phyloP scores from a whole-genome alignment of 1,140 invertebrate genomes.

The Eulimnadia texana region DNA sequence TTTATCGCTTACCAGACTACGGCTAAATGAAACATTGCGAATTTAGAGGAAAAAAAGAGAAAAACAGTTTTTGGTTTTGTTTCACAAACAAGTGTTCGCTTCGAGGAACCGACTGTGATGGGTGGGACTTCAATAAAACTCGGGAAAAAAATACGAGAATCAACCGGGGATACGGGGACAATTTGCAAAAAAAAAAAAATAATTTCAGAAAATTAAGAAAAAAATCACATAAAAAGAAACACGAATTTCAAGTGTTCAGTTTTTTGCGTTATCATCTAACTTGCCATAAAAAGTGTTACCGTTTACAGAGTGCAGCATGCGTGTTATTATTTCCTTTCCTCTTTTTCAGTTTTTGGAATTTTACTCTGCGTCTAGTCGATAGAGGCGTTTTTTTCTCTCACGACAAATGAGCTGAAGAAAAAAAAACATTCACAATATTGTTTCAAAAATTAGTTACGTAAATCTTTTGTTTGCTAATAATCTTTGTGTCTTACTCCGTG shows the following conservation, averaged over 20 bases:
- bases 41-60: background rate
- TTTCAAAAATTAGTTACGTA: too few species aligned
- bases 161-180: background rate
- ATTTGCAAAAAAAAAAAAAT: background rate
- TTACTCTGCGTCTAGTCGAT: background rate
- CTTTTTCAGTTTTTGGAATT: background rate
- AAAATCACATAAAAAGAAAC: background rate
- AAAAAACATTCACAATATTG: background rate
- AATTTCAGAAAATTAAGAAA: background rate
- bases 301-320: background rate
- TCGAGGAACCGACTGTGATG: slow-evolving; percentile 14
- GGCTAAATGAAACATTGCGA: too few species aligned
- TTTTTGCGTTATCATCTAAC: background rate
- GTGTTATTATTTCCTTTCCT: background rate
- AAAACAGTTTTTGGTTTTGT: background rate
- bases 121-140: slow-evolving; percentile 11
- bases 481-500: too few species aligned
- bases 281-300: background rate
- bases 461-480: too few species aligned
- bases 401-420: background rate
- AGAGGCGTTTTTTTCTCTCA: background rate
- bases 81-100: slow-evolving; percentile 5
- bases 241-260: background rate
- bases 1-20: too few species aligned
- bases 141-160: background rate